phyloP scores from a whole-genome alignment of 2,797 vertebrate genomes.

The Falco peregrinus region DNA sequence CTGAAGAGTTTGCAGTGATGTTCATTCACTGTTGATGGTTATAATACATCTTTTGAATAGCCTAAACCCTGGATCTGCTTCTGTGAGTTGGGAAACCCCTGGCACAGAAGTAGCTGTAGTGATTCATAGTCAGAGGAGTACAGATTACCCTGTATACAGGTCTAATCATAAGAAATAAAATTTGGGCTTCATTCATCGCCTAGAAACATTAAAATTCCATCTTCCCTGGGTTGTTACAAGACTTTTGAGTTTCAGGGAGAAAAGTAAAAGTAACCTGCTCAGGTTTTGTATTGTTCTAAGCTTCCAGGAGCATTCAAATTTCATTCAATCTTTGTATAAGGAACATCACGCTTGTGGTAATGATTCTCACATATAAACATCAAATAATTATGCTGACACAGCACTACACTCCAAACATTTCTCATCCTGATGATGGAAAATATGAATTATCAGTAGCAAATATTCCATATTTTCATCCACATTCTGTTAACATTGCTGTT shows the following conservation, averaged over 20 bases:
- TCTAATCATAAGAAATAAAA: not conserved
- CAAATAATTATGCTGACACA: not conserved
- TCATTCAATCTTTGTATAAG: not conserved
- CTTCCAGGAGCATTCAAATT: not conserved
- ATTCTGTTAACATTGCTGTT: conserved; percentile 14
- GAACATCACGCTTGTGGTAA: not conserved
- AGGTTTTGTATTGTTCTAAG: not conserved
- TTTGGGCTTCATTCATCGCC: not conserved
- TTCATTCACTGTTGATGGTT: not conserved
- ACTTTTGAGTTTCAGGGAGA: not conserved
- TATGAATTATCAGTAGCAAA: conserved; percentile 16
- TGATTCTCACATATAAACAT: not conserved
- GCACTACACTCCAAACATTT: not conserved
- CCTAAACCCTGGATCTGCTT: not conserved
- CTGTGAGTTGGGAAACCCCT: not conserved
- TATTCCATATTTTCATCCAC: conserved; percentile 14
- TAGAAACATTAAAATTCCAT: not conserved
- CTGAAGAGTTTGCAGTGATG: too few relatives aligned
- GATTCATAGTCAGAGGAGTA: not conserved
- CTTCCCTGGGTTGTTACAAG: not conserved
- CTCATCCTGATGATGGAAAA: not conserved
- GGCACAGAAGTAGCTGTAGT: not conserved
- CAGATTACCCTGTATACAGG: not conserved
- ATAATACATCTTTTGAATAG: not conserved
- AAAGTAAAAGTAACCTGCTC: not conserved